Evolutionary conservation across 2,888 invertebrate species (phyloP).

Genomic region (Odontocolon sp.): DNA sequence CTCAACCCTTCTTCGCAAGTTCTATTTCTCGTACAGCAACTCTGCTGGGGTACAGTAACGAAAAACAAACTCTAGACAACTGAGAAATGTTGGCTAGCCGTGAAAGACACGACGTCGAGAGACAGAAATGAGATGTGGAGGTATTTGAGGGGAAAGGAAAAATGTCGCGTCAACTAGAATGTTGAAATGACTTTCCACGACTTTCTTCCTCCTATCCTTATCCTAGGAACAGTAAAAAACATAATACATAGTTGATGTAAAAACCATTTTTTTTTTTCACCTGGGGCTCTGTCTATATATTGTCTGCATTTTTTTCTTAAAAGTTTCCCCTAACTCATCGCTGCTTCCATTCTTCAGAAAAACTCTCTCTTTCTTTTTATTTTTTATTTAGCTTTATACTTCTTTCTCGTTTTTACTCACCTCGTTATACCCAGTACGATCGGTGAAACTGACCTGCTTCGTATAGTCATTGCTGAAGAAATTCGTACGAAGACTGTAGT

Average conservation of each 20-base stretch:
- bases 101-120: constrained; percentile 23
- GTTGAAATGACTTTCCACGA: neutral
- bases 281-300: neutral
- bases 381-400: neutral
- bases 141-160: constrained; percentile 12
- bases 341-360: neutral
- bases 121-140: neutral
- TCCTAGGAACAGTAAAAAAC: too few species aligned
- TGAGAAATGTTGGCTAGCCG: constrained; percentile 31
- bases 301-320: neutral
- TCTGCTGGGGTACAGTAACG: constrained; percentile 5
- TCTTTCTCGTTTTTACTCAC: neutral
- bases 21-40: neutral
- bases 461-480: too few species aligned
- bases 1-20: neutral
- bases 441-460: too few species aligned
- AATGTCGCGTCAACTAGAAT: neutral
- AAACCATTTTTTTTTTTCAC: too few species aligned
- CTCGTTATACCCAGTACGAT: neutral
- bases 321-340: neutral
- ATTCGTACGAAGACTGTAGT: too few species aligned
- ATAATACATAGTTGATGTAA: too few species aligned
- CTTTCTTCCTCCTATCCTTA: too few species aligned
- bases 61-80: constrained; percentile 45
- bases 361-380: constrained; percentile 1